Evolutionary conservation across 1,140 invertebrate species (phyloP).

Genomic region (Bombus vancouverensis): DNA sequence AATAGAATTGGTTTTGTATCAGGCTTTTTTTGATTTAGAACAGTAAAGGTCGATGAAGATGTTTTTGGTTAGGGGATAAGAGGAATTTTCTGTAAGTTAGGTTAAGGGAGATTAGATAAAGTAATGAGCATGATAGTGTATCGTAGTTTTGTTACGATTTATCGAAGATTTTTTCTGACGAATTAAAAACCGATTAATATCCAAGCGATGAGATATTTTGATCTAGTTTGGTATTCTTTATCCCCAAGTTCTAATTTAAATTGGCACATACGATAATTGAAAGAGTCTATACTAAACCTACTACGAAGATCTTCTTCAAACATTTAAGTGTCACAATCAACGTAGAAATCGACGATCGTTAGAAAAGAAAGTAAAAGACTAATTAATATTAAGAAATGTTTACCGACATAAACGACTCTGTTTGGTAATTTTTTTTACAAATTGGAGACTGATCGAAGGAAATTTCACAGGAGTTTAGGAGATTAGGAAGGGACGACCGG

Average conservation of each 20-base stretch:
- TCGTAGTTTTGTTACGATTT: not conserved
- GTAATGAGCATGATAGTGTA: not conserved
- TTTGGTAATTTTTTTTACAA: not conserved
- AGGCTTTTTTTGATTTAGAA: not conserved
- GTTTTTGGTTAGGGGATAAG: not conserved
- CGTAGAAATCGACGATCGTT: not conserved
- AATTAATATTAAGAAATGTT: not conserved
- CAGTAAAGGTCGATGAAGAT: not conserved
- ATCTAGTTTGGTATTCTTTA: not conserved
- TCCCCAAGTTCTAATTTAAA: not conserved
- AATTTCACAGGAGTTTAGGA: not conserved
- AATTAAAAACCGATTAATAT: not conserved
- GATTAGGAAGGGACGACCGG: slow-evolving; percentile 10
- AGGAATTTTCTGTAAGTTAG: too few relatives aligned
- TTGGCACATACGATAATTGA: too few relatives aligned
- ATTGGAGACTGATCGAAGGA: not conserved
- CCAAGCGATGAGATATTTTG: not conserved
- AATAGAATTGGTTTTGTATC: not conserved
- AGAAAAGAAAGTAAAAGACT: not conserved
- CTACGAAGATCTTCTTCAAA: too few relatives aligned
- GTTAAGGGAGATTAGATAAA: too few relatives aligned
- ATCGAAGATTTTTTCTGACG: not conserved
- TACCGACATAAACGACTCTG: not conserved
- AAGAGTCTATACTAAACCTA: too few relatives aligned
- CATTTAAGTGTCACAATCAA: too few relatives aligned